Percentiles rank a stretch among this genome's conserved stretches.
phyloP scores from a whole-genome alignment of 2,888 invertebrate genomes.

The Pseudeuparius sepicola region DNA sequence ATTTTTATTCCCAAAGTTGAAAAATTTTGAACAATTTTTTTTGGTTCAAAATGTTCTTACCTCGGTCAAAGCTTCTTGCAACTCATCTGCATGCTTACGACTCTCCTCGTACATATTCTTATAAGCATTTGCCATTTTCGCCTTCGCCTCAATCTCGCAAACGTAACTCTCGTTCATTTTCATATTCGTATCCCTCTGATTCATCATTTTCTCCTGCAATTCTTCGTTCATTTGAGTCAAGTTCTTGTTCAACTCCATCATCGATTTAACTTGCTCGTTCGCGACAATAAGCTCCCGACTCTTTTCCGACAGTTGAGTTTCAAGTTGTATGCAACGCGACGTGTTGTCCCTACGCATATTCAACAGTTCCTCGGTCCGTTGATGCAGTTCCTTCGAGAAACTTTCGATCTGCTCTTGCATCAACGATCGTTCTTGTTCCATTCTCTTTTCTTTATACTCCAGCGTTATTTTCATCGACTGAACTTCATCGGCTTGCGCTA shows the following conservation, averaged over 20 bases:
- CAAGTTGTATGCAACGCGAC: slow-evolving; percentile 52
- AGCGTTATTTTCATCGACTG: slow-evolving; percentile 68
- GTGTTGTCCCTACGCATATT: slow-evolving; percentile 65
- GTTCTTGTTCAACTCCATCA: slow-evolving; percentile 60
- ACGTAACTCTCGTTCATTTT: slow-evolving; percentile 55
- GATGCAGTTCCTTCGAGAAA: slow-evolving; percentile 62
- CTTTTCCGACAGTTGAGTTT: slow-evolving; percentile 68
- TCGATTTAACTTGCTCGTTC: slow-evolving; percentile 55
- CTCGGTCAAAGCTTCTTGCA: slow-evolving; percentile 67
- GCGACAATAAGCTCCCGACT: slow-evolving; percentile 68
- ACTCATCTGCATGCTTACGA: slow-evolving; percentile 65
- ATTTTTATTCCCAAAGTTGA: too few species aligned
- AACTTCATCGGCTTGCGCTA: slow-evolving; percentile 32
- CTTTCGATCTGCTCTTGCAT: slow-evolving; percentile 69
- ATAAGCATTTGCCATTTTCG: slow-evolving; percentile 73
- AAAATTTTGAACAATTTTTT: too few species aligned
- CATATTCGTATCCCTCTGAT: slow-evolving; percentile 53
- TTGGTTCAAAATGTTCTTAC: too few species aligned
- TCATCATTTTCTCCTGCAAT: slow-evolving; percentile 57
- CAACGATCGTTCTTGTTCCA: slow-evolving; percentile 72
- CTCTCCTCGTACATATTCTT: slow-evolving; percentile 72
- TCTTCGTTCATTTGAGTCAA: slow-evolving; percentile 58
- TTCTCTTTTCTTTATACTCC: slow-evolving; percentile 71
- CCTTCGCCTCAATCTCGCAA: slow-evolving; percentile 80
- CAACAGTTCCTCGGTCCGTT: slow-evolving; percentile 68